These are phyloP conservation scores for Drosophila baimaii DNA, from an alignment of 1,140 invertebrate genomes.

Conservation along the genomic window DNA sequence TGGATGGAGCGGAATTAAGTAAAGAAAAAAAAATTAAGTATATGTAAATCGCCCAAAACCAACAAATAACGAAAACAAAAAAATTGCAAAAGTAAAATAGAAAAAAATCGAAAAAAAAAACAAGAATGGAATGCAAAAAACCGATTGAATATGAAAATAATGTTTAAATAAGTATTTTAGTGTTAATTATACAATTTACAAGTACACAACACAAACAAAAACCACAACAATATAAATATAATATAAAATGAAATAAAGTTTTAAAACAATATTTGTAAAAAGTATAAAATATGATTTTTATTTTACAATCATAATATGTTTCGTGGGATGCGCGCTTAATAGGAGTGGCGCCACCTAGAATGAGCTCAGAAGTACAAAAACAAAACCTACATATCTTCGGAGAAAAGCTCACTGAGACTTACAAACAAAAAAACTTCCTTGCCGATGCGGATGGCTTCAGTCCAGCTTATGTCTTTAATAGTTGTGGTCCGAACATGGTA, in stretches of 20 bases:
- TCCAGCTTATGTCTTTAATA: no score
- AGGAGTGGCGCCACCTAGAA: no score
- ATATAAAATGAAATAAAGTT: conserved; percentile 84
- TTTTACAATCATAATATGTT: neutral
- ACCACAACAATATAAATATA: conserved; percentile 74
- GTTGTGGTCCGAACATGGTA: no score
- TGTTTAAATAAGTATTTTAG: conserved; percentile 84
- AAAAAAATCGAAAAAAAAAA: conserved; percentile 42
- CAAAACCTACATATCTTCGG: no score
- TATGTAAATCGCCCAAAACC: conserved; percentile 35
- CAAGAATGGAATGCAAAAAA: conserved; percentile 52
- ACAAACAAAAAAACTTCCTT: no score
- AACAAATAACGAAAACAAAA: conserved; percentile 50
- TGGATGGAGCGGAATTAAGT: conserved; percentile 60
- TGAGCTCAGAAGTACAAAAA: no score
- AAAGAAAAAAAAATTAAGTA: conserved; percentile 46
- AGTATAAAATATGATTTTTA: conserved; percentile 51
- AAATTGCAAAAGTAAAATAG: conserved; percentile 55
- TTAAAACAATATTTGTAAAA: conserved; percentile 85
- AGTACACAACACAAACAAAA: conserved; percentile 77
- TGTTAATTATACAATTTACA: conserved; percentile 84
- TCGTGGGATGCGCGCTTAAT: no score
- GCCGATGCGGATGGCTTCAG: no score
- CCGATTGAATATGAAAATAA: conserved; percentile 76
- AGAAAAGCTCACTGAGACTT: no score